phyloP scores from a whole-genome alignment of 2,797 vertebrate species.

The Centropyge bicolor region DNA sequence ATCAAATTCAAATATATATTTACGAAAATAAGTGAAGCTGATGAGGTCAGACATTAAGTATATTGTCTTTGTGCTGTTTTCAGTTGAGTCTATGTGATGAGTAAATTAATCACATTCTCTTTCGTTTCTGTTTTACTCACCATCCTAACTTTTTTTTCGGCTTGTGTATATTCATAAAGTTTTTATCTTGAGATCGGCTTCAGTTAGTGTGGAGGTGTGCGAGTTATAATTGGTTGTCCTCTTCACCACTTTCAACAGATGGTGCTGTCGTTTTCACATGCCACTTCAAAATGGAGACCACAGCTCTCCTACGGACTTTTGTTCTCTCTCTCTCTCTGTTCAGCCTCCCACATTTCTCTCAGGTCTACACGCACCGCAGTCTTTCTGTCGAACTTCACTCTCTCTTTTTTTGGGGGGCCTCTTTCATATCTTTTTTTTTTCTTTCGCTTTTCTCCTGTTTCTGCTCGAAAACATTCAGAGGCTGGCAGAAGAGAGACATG shows the following conservation, averaged over 20 bases:
- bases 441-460: slow-evolving; percentile 41
- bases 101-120: no score
- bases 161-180: not conserved
- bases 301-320: slow-evolving; percentile 62
- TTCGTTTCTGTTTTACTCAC: no score
- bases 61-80: no score
- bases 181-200: not conserved
- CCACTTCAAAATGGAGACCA: slow-evolving; percentile 71
- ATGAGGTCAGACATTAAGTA: no score
- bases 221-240: slow-evolving; percentile 18
- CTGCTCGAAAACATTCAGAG: slow-evolving; percentile 25
- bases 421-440: slow-evolving; percentile 18
- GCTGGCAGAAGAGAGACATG: slow-evolving; percentile 23
- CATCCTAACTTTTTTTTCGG: no score
- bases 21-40: no score
- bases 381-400: slow-evolving; percentile 29
- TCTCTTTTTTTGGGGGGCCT: not conserved
- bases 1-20: no score
- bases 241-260: slow-evolving; percentile 63
- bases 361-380: slow-evolving; percentile 44
- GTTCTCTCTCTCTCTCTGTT: slow-evolving; percentile 30
- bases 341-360: slow-evolving; percentile 69
- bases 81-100: no score
- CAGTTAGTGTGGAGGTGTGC: slow-evolving; percentile 47
- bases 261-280: slow-evolving; percentile 70